phyloP scores from a whole-genome alignment of 2,113 vertebrate species.

The Puma concolor region DNA sequence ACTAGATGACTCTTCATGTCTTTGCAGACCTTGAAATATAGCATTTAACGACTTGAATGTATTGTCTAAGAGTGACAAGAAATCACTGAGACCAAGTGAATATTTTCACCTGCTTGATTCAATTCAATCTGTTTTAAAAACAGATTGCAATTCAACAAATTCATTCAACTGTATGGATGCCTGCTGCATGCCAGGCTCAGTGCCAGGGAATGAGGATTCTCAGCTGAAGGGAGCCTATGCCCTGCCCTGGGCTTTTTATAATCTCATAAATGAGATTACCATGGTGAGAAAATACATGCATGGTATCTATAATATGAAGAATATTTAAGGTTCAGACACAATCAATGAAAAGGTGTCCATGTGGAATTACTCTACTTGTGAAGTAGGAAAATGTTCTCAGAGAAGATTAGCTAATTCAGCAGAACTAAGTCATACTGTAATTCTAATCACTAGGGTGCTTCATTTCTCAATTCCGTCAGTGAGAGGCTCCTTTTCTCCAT shows the following conservation, averaged over 20 bases:
- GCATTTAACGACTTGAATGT: background rate
- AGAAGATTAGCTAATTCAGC: background rate
- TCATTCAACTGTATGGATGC: constrained; percentile 28
- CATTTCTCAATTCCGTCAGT: background rate
- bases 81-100: background rate
- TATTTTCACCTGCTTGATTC: constrained; percentile 46
- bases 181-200: background rate
- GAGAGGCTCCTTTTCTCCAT: background rate
- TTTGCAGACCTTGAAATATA: background rate
- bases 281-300: background rate
- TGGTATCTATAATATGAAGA: background rate
- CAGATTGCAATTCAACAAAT: constrained; percentile 54
- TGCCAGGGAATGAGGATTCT: constrained; percentile 1
- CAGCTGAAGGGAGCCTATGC: background rate
- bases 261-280: background rate
- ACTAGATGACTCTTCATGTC: background rate
- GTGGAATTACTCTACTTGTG: background rate
- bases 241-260: background rate
- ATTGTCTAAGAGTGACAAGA: background rate
- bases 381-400: background rate
- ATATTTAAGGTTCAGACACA: background rate
- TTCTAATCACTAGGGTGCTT: background rate
- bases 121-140: constrained; percentile 37
- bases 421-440: background rate
- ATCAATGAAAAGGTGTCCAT: background rate